Conservation (phyloP, 2,888 invertebrate genomes). For the Gisinianus flammeolus region DNA sequence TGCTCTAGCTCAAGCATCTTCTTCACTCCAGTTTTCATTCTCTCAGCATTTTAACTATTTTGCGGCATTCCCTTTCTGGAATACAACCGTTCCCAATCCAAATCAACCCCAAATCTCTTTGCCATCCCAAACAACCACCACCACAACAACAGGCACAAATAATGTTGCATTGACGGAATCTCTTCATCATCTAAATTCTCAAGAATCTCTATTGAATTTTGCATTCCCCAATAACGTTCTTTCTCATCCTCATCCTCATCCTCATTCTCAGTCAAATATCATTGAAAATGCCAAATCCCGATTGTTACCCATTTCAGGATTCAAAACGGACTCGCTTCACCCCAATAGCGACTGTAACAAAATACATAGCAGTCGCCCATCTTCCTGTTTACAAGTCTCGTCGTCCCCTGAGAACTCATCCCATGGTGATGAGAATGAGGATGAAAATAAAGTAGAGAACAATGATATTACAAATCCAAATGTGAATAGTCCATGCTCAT, state of each 20-base stretch:
- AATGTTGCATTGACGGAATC: background rate
- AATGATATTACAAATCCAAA: background rate
- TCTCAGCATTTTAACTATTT: conserved; percentile 55
- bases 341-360: too few relatives aligned
- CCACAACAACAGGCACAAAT: background rate
- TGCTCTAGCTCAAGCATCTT: background rate
- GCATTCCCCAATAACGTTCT: background rate
- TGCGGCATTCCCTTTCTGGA: conserved; percentile 52
- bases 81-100: background rate
- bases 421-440: conserved; percentile 7
- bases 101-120: background rate
- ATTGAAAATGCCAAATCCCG: too few relatives aligned
- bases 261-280: too few relatives aligned
- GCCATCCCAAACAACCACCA: background rate
- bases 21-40: conserved; percentile 49
- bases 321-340: too few relatives aligned
- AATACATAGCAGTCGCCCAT: too few relatives aligned
- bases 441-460: background rate
- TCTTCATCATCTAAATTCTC: background rate
- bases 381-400: too few relatives aligned
- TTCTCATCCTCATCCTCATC: background rate
- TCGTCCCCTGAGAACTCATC: too few relatives aligned
- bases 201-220: background rate
- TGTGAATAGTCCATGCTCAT: background rate
- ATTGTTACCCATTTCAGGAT: too few relatives aligned